phyloP scores from a whole-genome alignment of 1,140 invertebrate genomes.

The Lucilia sericata region DNA sequence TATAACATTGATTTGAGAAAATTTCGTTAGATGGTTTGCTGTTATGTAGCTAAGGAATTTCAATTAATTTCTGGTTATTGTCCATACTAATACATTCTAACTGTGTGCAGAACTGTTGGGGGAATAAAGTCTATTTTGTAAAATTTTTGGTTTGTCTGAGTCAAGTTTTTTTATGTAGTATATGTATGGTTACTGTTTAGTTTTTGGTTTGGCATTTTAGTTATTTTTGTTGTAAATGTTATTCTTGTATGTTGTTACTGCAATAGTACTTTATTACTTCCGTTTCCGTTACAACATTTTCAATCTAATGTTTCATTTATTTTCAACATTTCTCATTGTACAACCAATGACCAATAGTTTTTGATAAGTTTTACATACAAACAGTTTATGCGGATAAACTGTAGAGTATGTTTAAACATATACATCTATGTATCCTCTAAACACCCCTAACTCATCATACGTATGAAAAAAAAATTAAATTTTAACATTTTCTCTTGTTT shows the following conservation, averaged over 20 bases:
- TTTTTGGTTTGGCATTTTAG: neutral
- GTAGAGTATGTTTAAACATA: too few relatives aligned
- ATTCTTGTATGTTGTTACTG: neutral
- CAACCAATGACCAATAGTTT: neutral
- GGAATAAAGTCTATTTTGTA: neutral
- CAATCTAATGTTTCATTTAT: neutral
- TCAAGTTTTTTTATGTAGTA: neutral
- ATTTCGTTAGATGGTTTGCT: too few relatives aligned
- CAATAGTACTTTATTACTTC: neutral
- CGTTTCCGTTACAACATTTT: slow-evolving; percentile 1
- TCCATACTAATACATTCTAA: neutral
- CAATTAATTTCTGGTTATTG: neutral
- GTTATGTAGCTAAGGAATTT: neutral
- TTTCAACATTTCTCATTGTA: neutral
- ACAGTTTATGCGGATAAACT: too few relatives aligned
- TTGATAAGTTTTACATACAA: too few relatives aligned
- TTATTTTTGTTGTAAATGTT: too few relatives aligned
- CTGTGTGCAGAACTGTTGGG: too few relatives aligned
- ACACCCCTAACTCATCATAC: too few relatives aligned
- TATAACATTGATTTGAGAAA: too few relatives aligned
- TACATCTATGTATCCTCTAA: too few relatives aligned
- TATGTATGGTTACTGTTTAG: neutral
- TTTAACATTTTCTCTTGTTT: too few relatives aligned
- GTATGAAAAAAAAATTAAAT: too few relatives aligned
- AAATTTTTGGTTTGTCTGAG: neutral